Percentiles rank a stretch among this genome's conserved stretches.
Evolutionary conservation across 2,797 vertebrate species (phyloP).

Genomic region (Gallinago solitaria): DNA sequence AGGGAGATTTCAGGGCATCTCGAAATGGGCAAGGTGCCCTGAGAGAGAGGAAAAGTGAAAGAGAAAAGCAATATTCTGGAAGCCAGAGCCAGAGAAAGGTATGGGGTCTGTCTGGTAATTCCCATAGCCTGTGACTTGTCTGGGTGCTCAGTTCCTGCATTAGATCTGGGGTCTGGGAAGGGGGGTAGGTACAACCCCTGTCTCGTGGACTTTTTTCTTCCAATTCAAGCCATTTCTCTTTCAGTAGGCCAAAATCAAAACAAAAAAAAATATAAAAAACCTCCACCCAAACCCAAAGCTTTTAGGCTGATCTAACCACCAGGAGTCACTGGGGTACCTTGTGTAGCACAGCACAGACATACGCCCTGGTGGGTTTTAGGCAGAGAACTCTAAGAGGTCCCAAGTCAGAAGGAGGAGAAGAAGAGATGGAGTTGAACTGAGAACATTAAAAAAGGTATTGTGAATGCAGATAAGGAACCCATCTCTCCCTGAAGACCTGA

Average conservation of each 20-base stretch:
- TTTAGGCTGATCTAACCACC: not conserved
- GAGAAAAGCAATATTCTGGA: not conserved
- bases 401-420: not conserved
- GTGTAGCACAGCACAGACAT: rapidly evolving
- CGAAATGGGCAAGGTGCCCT: slow-evolving; percentile 34
- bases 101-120: not conserved
- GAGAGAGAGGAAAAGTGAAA: not conserved
- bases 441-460: not conserved
- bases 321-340: not conserved
- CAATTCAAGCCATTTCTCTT: not conserved
- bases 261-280: not conserved
- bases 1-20: slow-evolving; percentile 34
- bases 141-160: not conserved
- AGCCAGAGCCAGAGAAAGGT: not conserved
- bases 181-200: not conserved
- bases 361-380: not conserved
- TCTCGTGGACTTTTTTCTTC: not conserved
- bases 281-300: rapidly evolving
- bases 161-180: not conserved
- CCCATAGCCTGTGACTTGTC: not conserved
- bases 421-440: not conserved
- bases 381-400: not conserved
- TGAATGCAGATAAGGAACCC: not conserved
- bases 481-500: not conserved
- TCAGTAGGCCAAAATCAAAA: not conserved